Conservation (phyloP, 53 echinoderm and acorn worm genomes). For the Arbacia lixula region DNA sequence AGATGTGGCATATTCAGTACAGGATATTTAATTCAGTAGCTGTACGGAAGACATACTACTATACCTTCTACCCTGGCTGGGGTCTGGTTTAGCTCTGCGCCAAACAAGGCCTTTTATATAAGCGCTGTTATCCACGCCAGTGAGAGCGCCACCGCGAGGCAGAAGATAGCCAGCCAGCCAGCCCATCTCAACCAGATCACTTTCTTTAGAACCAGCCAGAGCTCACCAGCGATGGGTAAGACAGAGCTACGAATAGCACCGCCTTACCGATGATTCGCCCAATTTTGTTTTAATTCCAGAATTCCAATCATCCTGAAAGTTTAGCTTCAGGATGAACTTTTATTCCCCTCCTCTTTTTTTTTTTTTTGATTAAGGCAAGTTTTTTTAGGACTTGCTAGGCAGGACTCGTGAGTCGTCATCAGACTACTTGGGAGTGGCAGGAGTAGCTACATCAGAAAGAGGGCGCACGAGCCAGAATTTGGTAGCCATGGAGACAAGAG, state of each 20-base stretch:
- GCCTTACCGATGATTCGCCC: background rate
- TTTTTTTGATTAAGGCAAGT: slow-evolving; percentile 16
- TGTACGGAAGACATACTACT: slow-evolving; percentile 63
- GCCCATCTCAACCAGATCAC: slow-evolving; percentile 42
- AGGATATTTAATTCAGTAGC: slow-evolving; percentile 25
- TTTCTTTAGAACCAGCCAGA: slow-evolving; percentile 36
- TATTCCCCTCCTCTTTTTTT: background rate
- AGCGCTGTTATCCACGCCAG: slow-evolving; percentile 53
- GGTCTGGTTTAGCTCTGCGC: slow-evolving; percentile 47
- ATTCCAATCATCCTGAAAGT: too few species aligned
- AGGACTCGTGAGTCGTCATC: slow-evolving; percentile 34
- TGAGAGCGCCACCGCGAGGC: slow-evolving; percentile 64
- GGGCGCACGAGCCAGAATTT: slow-evolving; percentile 34
- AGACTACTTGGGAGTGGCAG: slow-evolving; percentile 33
- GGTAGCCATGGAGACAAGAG: slow-evolving; percentile 11
- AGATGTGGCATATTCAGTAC: background rate
- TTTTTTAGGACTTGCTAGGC: slow-evolving; percentile 1
- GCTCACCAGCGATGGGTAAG: slow-evolving; percentile 8
- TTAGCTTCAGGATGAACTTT: too few species aligned
- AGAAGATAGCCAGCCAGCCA: slow-evolving; percentile 49
- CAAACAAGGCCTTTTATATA: slow-evolving; percentile 68
- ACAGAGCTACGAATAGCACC: slow-evolving; percentile 5
- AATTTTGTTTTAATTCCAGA: background rate
- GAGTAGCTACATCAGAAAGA: slow-evolving; percentile 37
- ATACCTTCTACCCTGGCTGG: slow-evolving; percentile 73